A percentile compares a stretch with the other conserved stretches of the same genome.
Evolutionary conservation across 2,113 vertebrate species (phyloP).

Genomic region (Hiodon alosoides): DNA sequence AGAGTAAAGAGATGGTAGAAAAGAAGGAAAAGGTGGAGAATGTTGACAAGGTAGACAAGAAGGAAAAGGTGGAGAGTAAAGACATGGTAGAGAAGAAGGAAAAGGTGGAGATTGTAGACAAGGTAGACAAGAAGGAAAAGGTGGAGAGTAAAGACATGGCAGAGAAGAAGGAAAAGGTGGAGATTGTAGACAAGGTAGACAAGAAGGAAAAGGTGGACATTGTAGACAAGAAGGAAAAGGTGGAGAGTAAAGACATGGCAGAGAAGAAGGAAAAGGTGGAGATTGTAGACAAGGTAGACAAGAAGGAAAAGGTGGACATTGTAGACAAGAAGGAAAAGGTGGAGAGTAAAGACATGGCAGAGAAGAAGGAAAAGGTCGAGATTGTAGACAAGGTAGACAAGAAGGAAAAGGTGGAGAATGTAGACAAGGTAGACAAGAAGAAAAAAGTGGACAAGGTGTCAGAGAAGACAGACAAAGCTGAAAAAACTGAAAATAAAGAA

Average conservation of each 20-base stretch:
- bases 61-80: constrained; percentile 4
- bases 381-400: constrained; percentile 49
- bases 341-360: constrained; percentile 21
- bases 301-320: background rate
- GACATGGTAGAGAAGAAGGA: constrained; percentile 3
- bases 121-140: constrained; percentile 14
- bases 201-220: constrained; percentile 42
- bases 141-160: constrained; percentile 23
- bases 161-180: constrained; percentile 39
- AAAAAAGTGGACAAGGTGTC: constrained; percentile 50
- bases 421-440: constrained; percentile 35
- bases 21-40: constrained; percentile 43
- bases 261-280: constrained; percentile 48
- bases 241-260: too few species aligned
- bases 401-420: constrained; percentile 42
- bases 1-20: too few species aligned
- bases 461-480: constrained; percentile 40
- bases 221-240: too few species aligned
- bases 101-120: too few species aligned
- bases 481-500: constrained; percentile 9
- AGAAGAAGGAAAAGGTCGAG: constrained; percentile 39
- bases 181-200: constrained; percentile 49
- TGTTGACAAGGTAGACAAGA: constrained; percentile 39
- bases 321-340: constrained; percentile 19
- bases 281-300: background rate